Evolutionary conservation across 2,113 vertebrate species (phyloP), one percentile per base, ranked within the genome.

Genomic region (Passer montanus): DNA sequence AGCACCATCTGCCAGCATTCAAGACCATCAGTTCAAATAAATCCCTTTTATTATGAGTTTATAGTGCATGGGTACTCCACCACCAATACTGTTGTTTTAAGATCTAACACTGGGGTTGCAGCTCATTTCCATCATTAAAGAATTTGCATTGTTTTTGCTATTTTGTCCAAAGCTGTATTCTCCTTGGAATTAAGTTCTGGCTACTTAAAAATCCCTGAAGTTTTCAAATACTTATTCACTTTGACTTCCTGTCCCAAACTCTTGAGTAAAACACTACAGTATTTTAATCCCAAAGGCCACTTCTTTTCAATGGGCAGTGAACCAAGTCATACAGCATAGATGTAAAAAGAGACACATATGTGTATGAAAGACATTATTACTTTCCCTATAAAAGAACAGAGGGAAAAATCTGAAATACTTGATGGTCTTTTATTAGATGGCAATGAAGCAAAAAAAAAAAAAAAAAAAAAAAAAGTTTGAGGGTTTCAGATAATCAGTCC

Each of bases 181-280:
- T 93, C 76, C 56, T 74, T 70, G 41, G 68, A 92, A 86, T 67
- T 70, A 77, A 87, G 27, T 74, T 91, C 72, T 88, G 47, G 60
- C 78, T 95, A 95, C 72, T 91, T 94, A 69, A 89, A 94, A 96
- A 59, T 75, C 68, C 90, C 93, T 63, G 3, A 77, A 81, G 85
- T 88, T 88, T 92, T 86, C 76, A 84, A 92, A 94, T 30, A 81
- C 75, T 84, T 84, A 80, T 22, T 89, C 22, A 44, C 58, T 93
- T 88, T 78, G 27, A 93, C 73, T 94, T 95, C 90, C 92, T 86
- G 79, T 90, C 88, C 88, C 69, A 96, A 90, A 85, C 67, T 91
- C 74, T 72, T 63, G 66, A 89, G 77, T 87, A 87, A 82, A 95
- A 82, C 58, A 62, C 75, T 62, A 79, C 84, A 78, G 39, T 58